phyloP scores from a whole-genome alignment of 2,797 vertebrate genomes.

The Psittacula echo region DNA sequence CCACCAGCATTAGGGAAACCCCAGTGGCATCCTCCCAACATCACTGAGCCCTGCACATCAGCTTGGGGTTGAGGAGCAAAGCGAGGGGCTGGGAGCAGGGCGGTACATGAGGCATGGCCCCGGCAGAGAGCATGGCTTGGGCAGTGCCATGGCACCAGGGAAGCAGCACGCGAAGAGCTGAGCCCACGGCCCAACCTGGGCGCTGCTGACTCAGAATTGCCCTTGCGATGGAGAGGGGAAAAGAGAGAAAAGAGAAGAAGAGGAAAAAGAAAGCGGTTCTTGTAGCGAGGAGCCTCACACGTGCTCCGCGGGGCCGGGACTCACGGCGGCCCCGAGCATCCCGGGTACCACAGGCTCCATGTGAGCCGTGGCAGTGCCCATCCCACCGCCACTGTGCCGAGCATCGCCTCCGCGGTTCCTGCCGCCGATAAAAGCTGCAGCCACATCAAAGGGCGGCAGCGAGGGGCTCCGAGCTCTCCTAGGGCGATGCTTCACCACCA shows the following conservation, averaged over 20 bases:
- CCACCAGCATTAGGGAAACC: no score
- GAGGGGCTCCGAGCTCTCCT: background rate
- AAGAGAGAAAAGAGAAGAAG: background rate
- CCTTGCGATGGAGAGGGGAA: background rate
- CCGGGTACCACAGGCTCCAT: background rate
- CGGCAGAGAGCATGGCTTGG: background rate
- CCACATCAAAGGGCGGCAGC: background rate
- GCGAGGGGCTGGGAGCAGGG: fast-evolving
- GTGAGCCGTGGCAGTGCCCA: fast-evolving
- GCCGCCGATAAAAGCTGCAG: background rate
- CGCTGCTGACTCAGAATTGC: slow-evolving; percentile 24
- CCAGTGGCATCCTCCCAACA: background rate
- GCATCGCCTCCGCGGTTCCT: background rate
- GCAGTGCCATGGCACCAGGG: background rate
- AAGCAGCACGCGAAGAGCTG: background rate
- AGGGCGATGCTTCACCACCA: background rate
- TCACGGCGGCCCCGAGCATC: fast-evolving
- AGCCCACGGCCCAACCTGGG: background rate
- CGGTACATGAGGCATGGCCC: background rate
- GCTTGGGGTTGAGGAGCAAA: fast-evolving
- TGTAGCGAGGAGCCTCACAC: fast-evolving
- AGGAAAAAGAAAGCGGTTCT: background rate
- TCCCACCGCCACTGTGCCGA: fast-evolving
- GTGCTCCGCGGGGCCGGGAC: fast-evolving
- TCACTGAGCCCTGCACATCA: fast-evolving